These are phyloP conservation scores for Tetranychus truncatus DNA, from an alignment of 2,888 invertebrate species.

Conservation along the genomic window DNA sequence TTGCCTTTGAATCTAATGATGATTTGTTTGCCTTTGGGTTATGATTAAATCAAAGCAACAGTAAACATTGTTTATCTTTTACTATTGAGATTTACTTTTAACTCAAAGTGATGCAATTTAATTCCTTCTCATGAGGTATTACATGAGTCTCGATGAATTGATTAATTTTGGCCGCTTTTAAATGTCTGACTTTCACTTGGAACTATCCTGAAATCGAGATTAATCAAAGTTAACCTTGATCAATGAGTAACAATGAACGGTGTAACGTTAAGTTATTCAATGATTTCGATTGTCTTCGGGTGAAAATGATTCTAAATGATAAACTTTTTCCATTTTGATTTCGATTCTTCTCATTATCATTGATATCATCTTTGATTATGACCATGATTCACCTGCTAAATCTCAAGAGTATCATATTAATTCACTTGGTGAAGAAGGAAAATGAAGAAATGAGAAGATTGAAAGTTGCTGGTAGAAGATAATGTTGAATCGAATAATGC, in stretches of 20 bases:
- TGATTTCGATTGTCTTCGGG: too few species aligned
- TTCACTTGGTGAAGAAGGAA: not conserved
- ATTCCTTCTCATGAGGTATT: not conserved
- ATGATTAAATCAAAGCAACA: not conserved
- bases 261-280: too few species aligned
- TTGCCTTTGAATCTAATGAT: not conserved
- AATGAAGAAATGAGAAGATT: not conserved
- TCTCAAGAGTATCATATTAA: not conserved
- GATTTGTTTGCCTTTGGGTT: not conserved
- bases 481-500: too few species aligned
- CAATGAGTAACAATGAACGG: too few species aligned
- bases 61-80: not conserved
- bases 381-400: not conserved
- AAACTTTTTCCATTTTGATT: not conserved
- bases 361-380: not conserved
- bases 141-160: not conserved
- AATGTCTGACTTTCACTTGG: not conserved
- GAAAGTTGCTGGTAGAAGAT: not conserved
- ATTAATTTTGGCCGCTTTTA: not conserved
- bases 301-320: not conserved
- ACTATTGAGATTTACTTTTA: not conserved
- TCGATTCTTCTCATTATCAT: not conserved
- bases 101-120: not conserved
- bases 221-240: too few species aligned
- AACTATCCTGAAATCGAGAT: too few species aligned